Percentiles rank a stretch among this genome's conserved stretches.
phyloP scores from a whole-genome alignment of 2,113 vertebrate species.

The Zosterops japonicus region DNA sequence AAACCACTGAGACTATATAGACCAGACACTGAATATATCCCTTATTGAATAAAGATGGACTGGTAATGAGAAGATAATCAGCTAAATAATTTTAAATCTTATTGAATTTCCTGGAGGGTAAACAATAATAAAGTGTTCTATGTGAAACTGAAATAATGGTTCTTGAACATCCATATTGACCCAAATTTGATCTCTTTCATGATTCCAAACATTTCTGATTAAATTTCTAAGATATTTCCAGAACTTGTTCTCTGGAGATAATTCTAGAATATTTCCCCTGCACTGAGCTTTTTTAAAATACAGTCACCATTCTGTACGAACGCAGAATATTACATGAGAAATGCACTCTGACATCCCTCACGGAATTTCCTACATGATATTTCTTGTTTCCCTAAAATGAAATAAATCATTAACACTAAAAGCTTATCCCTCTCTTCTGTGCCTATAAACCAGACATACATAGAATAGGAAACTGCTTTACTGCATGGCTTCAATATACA shows the following conservation, averaged over 20 bases:
- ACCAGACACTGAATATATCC: background rate
- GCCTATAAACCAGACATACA: background rate
- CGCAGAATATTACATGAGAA: background rate
- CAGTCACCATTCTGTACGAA: background rate
- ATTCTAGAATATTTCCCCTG: background rate
- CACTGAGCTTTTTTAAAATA: background rate
- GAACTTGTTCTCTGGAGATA: background rate
- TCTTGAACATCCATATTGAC: background rate
- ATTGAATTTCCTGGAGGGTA: background rate
- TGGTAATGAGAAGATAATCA: background rate
- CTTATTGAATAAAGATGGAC: accelerated
- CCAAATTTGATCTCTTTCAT: background rate
- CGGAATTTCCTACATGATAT: background rate
- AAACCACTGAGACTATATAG: background rate
- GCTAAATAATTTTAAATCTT: background rate
- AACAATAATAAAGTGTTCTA: background rate
- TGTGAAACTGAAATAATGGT: background rate
- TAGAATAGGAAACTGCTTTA: background rate
- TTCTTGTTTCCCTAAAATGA: background rate
- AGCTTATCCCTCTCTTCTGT: background rate
- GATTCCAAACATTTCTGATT: background rate
- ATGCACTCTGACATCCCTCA: background rate
- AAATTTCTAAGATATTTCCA: background rate
- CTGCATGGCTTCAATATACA: background rate
- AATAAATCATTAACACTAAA: background rate